Percentiles rank a stretch among this genome's conserved stretches.
Evolutionary conservation across 2,113 vertebrate species (phyloP).

Genomic region (Megaleporinus macrocephalus): DNA sequence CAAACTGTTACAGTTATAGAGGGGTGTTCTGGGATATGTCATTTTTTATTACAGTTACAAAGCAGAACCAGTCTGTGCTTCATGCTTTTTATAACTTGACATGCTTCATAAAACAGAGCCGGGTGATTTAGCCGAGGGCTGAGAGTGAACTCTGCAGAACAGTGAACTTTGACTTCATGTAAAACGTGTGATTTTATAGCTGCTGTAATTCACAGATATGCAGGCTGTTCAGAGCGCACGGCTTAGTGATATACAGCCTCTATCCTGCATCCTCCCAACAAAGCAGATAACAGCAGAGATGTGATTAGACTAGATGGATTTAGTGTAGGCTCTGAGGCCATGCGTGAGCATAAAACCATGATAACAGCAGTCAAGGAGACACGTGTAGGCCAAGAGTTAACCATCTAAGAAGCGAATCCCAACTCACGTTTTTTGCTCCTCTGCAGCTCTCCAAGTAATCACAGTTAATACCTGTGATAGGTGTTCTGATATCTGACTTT

Average conservation of each 20-base stretch:
- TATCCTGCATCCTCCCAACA: background rate
- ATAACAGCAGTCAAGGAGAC: no score
- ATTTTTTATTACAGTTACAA: background rate
- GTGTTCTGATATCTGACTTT: no score
- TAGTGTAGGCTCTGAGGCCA: background rate
- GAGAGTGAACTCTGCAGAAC: no score
- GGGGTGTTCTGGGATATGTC: background rate
- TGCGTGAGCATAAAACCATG: background rate
- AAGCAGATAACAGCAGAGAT: background rate
- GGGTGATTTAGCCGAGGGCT: no score
- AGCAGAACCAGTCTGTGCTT: background rate
- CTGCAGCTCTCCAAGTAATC: no score
- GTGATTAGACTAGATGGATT: background rate
- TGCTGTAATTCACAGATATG: background rate
- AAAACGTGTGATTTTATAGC: background rate
- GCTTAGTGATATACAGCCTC: background rate
- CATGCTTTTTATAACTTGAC: no score
- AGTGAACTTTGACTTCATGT: background rate
- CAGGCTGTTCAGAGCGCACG: background rate
- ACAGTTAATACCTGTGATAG: no score
- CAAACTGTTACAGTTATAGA: no score
- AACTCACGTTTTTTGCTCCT: background rate
- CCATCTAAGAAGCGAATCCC: background rate
- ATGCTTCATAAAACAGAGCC: no score
- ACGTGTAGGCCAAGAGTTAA: background rate